Conservation (phyloP, 1,140 invertebrate species). For the Idris sp. region DNA sequence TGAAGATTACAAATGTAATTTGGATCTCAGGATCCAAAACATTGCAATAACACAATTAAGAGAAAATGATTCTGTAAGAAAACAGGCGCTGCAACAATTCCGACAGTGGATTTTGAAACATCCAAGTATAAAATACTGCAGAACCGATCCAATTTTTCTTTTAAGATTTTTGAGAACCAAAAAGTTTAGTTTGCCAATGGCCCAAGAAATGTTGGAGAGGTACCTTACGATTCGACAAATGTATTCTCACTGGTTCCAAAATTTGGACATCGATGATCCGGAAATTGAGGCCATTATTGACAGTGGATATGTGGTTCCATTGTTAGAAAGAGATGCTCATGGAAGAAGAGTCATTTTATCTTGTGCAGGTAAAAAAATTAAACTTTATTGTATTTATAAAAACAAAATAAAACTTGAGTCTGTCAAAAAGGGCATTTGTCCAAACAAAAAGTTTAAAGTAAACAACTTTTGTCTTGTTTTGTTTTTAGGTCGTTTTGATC, state of each 20-base stretch:
- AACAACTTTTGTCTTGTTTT: too few relatives aligned
- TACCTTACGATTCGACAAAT: slow-evolving; percentile 89
- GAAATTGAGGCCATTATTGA: slow-evolving; percentile 87
- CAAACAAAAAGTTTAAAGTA: too few relatives aligned
- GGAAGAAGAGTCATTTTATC: slow-evolving; percentile 87
- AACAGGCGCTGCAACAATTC: slow-evolving; percentile 84
- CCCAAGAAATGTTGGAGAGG: slow-evolving; percentile 90
- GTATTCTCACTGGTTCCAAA: slow-evolving; percentile 90
- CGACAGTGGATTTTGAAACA: slow-evolving; percentile 88
- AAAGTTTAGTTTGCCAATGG: slow-evolving; percentile 90
- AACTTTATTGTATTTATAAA: too few relatives aligned
- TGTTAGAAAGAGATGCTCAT: slow-evolving; percentile 84
- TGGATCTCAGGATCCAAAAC: slow-evolving; percentile 77
- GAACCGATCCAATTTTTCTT: slow-evolving; percentile 88
- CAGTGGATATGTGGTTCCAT: slow-evolving; percentile 87
- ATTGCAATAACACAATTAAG: slow-evolving; percentile 84
- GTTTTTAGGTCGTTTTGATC: slow-evolving; percentile 83
- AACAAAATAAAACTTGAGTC: too few relatives aligned
- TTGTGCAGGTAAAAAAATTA: slow-evolving; percentile 84
- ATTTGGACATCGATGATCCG: slow-evolving; percentile 85
- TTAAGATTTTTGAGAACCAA: slow-evolving; percentile 90
- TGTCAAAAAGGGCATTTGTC: too few relatives aligned
- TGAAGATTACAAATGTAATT: slow-evolving; percentile 24
- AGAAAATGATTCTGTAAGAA: slow-evolving; percentile 84
- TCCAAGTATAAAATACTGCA: slow-evolving; percentile 85